Base-by-base conservation (phyloP, 1,140 invertebrate species). In the Theocolax elegans region DNA sequence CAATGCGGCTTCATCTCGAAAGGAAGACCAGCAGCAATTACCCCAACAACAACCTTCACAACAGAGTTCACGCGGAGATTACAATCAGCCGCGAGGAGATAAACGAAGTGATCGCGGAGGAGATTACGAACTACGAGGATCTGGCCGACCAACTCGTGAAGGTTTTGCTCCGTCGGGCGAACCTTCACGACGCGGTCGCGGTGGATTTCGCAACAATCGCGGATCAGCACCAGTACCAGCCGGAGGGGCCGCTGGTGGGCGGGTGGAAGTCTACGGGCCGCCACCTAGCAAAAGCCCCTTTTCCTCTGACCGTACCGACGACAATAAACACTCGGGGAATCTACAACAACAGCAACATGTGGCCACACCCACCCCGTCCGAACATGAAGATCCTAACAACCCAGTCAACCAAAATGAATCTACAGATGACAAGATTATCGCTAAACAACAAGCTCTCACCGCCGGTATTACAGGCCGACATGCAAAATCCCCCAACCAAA, bases 141-240 rank as follows among this genome's bases (percentile, higher is more conserved):
- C 42, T 3, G 54, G 53, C n/a, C 44, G 83, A 70, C 81, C 83
- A 1, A 86, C 79, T 69, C 81, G 86, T 2, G 88, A 89, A 72
- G 90, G 89, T 58, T 94, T 94, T 84, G 90, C 92, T 12, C 94
- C 93, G 0, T 88, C 93, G 15, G 94, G 94, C 3, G 93, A 95
- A 80, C 94, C 93, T 0, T 95, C 93, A 3, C 85, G 93, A 62
- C 89, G 92, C 31, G 93, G 93, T 27, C 87, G 92, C 48, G 92
- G 92, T 62, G 91, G 90, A 44, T 89, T 85, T 72, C 73, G 81
- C 12, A 76, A 87, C 72, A 77, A 87, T 72, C 85, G 89, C 72
- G 88, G 88, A 13, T 80, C 88, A 3, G 80, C 87, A 9, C 48
- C 59, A 9, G 6, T 27, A 0, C 2, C 51, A 15, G 3, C 29